Evolutionary conservation across 2,113 vertebrate genomes (phyloP).

Genomic region (Microcebus tavaratra): DNA sequence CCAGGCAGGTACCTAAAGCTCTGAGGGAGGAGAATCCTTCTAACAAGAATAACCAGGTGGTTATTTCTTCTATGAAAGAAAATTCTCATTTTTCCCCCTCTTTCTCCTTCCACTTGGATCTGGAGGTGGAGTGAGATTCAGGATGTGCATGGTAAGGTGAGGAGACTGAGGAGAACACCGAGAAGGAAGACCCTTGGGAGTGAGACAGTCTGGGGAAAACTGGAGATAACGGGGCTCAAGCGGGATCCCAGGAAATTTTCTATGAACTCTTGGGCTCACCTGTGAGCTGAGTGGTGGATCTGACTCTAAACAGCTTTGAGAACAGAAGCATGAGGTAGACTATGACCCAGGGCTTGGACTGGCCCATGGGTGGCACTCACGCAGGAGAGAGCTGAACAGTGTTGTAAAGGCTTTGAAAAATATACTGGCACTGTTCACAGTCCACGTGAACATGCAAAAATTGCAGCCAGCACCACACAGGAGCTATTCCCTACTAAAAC

Average conservation of each 20-base stretch:
- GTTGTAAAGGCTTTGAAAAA: background rate
- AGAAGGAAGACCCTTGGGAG: background rate
- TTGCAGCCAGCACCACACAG: background rate
- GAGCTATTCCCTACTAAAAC: background rate
- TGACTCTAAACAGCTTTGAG: background rate
- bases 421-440: background rate
- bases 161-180: background rate
- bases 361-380: background rate
- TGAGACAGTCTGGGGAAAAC: background rate
- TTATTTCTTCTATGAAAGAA: background rate
- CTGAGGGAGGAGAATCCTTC: background rate
- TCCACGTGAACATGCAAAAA: background rate
- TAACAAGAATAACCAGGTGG: background rate
- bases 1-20: background rate
- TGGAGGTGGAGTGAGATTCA: background rate
- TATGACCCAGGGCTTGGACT: background rate
- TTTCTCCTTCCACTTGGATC: background rate
- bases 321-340: background rate
- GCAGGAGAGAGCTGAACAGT: background rate
- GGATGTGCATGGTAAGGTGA: background rate
- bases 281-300: background rate
- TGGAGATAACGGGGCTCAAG: background rate
- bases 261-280: background rate
- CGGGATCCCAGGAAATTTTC: background rate
- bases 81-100: background rate